phyloP scores from a whole-genome alignment of 1,140 invertebrate genomes.

The Phortica variegata region DNA sequence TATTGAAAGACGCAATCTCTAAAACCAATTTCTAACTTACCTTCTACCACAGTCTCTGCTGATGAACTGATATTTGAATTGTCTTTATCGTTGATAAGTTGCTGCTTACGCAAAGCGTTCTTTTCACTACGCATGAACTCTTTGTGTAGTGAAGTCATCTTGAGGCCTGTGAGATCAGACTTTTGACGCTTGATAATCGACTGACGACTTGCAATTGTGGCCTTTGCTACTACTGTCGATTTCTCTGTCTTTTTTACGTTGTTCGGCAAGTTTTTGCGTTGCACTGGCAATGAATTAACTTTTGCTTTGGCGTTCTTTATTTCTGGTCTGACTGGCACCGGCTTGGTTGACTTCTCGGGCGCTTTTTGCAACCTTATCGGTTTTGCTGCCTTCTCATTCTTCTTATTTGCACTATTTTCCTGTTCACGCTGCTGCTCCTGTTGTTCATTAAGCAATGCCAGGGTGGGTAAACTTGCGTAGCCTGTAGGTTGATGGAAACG shows the following conservation, averaged over 20 bases:
- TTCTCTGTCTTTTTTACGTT: slow-evolving; percentile 17
- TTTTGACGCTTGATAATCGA: slow-evolving; percentile 61
- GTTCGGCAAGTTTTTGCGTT: slow-evolving; percentile 13
- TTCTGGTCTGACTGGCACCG: slow-evolving; percentile 25
- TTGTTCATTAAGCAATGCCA: slow-evolving; percentile 59
- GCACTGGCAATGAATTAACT: slow-evolving; percentile 46
- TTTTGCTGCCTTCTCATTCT: slow-evolving; percentile 8
- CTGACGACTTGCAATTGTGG: slow-evolving; percentile 15
- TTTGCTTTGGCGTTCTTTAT: slow-evolving; percentile 56
- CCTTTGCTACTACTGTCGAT: slow-evolving; percentile 10
- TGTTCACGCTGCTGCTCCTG: slow-evolving; percentile 36
- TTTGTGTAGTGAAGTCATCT: slow-evolving; percentile 58
- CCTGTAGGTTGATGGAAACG: slow-evolving; percentile 68
- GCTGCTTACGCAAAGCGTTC: slow-evolving; percentile 41
- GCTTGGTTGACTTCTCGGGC: slow-evolving; percentile 25
- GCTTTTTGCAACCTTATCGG: slow-evolving; percentile 17
- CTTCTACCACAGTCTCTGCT: slow-evolving; percentile 29
- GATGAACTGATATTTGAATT: slow-evolving; percentile 14
- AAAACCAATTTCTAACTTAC: too few species aligned
- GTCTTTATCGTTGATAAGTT: slow-evolving; percentile 31
- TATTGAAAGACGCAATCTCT: too few species aligned
- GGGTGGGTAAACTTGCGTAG: slow-evolving; percentile 66
- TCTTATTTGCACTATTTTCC: slow-evolving; percentile 13
- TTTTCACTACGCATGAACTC: slow-evolving; percentile 55
- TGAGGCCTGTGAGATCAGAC: slow-evolving; percentile 63